These are phyloP conservation scores for Drosophila equinoxialis DNA, from an alignment of 1,140 invertebrate genomes.

Conservation along the genomic window DNA sequence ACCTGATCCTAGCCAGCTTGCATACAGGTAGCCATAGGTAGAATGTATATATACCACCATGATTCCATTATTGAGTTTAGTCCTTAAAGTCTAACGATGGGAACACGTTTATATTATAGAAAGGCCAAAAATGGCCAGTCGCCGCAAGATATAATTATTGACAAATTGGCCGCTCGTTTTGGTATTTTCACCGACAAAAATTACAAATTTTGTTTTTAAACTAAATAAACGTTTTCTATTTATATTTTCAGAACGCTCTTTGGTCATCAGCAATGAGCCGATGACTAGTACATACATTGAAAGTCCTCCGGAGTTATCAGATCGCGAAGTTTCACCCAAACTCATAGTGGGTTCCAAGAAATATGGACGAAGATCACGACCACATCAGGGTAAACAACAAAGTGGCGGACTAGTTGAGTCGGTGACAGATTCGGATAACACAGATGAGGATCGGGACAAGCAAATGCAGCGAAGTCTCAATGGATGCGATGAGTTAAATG, in stretches of 20 bases:
- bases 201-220: not conserved
- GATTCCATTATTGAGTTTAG: slow-evolving; percentile 22
- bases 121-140: slow-evolving; percentile 74
- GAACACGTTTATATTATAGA: slow-evolving; percentile 72
- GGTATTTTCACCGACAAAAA: slow-evolving; percentile 47
- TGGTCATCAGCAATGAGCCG: slow-evolving; percentile 67
- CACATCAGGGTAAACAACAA: slow-evolving; percentile 63
- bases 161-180: slow-evolving; percentile 60
- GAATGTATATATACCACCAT: slow-evolving; percentile 34
- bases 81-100: slow-evolving; percentile 44
- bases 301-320: slow-evolving; percentile 85
- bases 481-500: slow-evolving; percentile 44
- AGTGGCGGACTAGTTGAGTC: slow-evolving; percentile 54
- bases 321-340: slow-evolving; percentile 89
- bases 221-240: slow-evolving; percentile 4
- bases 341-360: slow-evolving; percentile 90
- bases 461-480: slow-evolving; percentile 55
- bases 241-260: slow-evolving; percentile 62
- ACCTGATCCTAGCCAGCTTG: slow-evolving; percentile 31
- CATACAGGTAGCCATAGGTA: not conserved
- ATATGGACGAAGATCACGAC: slow-evolving; percentile 88
- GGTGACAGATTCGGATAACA: slow-evolving; percentile 79
- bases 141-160: slow-evolving; percentile 78
- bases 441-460: slow-evolving; percentile 63
- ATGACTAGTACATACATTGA: slow-evolving; percentile 54